Evolutionary conservation across 2,888 invertebrate genomes (phyloP), one percentile per base, ranked within the genome.

Genomic region (Stenolophus ochropezus): DNA sequence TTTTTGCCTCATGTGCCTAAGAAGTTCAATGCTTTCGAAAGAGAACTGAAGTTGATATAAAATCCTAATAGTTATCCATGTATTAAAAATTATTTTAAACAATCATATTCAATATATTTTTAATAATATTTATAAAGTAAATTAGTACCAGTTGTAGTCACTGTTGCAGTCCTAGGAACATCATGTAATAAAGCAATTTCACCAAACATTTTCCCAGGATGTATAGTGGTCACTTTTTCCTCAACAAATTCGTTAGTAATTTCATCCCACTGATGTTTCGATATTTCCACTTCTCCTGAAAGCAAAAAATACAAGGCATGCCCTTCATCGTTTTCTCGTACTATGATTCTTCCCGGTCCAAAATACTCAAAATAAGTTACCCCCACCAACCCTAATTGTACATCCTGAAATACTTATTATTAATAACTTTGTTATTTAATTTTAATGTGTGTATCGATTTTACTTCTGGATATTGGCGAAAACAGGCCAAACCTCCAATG

Each of bases 241-340:
- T 90, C 90, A 0, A 90, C 86, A 69, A 88, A 85, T 85, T 90
- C 87, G 14, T 91, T 89, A 0, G 91, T 85, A 20, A 92, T 85
- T 77, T 90, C 90, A 84, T 94, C 93, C 81, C 86, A 91, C 0
- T 90, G 86, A 84, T 89, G 87, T 81, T 91, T 91, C 53, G 91
- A 91, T 78, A 93, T 90, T 4, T 86, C 86, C 6, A 92, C 89
- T 85, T 92, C 91, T 1, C 95, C 95, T 0, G 90, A 90, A 2
- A 94, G 88, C 58, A 95, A 91, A 86, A 93, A 94, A 87, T 93
- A 94, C 61, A 94, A 86, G 0, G 92, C 92, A 80, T 90, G 88
- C 0, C 94, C 92, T 1, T 89, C 88, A 79, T 93, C 92, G 6
- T 91, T 91, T 86, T 94, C 92, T 11, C 91, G 91, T 0, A 94